A percentile compares a stretch with the other conserved stretches of the same genome.
phyloP scores from a whole-genome alignment of 2,113 vertebrate genomes.

The Petroica traversi region DNA sequence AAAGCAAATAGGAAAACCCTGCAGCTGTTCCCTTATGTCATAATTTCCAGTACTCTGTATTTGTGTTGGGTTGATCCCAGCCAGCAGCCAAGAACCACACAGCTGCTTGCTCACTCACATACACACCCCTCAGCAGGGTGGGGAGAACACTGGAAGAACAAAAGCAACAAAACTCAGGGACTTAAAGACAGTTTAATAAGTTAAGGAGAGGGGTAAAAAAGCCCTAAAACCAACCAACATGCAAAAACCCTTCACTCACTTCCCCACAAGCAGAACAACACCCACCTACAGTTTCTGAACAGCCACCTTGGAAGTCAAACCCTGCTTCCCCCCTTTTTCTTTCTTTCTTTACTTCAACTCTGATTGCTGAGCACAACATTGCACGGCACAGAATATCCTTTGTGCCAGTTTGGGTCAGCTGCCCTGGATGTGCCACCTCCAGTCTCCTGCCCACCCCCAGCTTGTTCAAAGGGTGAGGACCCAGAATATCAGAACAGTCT shows the following conservation, averaged over 20 bases:
- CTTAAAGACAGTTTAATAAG: background rate
- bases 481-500: background rate
- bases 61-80: background rate
- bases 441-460: background rate
- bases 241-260: background rate
- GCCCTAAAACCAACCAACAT: background rate
- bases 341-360: background rate
- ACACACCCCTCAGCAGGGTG: background rate
- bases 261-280: background rate
- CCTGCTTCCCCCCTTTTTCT: rapidly evolving
- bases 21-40: background rate
- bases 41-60: background rate
- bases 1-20: background rate
- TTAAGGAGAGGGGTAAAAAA: background rate
- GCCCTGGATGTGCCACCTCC: background rate
- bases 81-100: background rate
- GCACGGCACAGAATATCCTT: background rate
- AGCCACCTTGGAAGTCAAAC: background rate
- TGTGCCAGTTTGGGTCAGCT: background rate
- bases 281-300: background rate
- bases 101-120: background rate
- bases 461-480: background rate
- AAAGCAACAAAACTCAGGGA: background rate
- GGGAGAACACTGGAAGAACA: background rate
- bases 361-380: background rate